Base-by-base conservation (phyloP, 2,888 invertebrate species). In the Tipula unca region DNA sequence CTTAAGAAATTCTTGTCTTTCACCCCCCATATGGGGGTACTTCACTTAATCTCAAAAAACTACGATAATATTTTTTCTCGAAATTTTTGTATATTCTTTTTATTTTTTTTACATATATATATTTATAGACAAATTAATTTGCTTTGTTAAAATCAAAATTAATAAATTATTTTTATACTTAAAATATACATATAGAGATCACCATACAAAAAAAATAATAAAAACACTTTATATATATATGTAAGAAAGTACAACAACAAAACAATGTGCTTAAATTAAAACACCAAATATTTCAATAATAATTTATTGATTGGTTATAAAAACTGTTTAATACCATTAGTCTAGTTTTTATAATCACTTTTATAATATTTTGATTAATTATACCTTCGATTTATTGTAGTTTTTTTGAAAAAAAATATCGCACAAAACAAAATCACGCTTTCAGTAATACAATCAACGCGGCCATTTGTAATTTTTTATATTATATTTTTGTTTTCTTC, bases 241-340 rank as follows among this genome's bases (percentile, higher is more conserved):
- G n/a, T n/a, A 48, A 48, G 69, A 69, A 69, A 69, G 69, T 69
- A 69, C 69, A 69, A 69, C 69, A 69, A 69, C 69, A 69, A 69
- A 25, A 69, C 69, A 69, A 69, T 25, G 69, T 69, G 69, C 69
- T 69, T 69, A 0, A 69, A 25, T 69, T 69, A 25, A 25, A 69
- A 69, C 25, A 25, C 3, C 20, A 69, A 69, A 69, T 69, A 25
- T 25, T 25, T 69, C 8, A 10, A 69, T 8, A 69, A 20, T 10
- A 3, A 20, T 25, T 69, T 69, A 69, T 25, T 69, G 69, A 69
- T 69, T 13, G 20, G 69, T 69, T 25, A 69, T 25, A 25, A 69
- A 69, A 69, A 69, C 69, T 69, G 20, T 20, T 69, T 10, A 69
- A 25, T 25, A 25, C 8, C 25, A 69, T 69, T 69, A 69, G 69